Conservation (phyloP, 1,140 invertebrate species). For the Hyphantria cunea region DNA sequence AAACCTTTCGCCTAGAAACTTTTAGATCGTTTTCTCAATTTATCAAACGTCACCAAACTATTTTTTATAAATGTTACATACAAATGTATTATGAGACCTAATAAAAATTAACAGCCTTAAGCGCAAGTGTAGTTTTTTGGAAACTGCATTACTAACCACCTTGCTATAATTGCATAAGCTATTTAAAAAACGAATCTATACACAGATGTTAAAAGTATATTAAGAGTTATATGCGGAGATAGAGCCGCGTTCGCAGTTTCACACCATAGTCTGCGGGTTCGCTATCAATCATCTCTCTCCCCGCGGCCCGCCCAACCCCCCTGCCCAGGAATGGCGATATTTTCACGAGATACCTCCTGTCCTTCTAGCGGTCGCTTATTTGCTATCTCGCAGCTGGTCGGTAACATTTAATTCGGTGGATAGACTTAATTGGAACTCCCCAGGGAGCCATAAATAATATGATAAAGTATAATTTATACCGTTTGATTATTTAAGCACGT, state of each 20-base stretch:
- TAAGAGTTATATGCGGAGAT: too few relatives aligned
- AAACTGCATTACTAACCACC: too few relatives aligned
- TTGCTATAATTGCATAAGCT: too few relatives aligned
- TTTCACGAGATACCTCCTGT: conserved; percentile 31
- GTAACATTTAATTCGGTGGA: conserved; percentile 30
- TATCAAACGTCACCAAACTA: too few relatives aligned
- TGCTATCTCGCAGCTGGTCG: conserved; percentile 33
- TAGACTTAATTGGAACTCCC: conserved; percentile 29
- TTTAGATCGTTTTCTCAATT: too few relatives aligned
- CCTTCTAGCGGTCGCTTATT: conserved; percentile 19
- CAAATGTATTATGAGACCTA: too few relatives aligned
- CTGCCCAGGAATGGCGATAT: conserved; percentile 27
- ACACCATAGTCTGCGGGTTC: conserved; percentile 5
- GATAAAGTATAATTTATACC: conserved; percentile 25
- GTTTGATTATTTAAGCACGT: conserved; percentile 11
- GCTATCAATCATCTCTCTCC: conserved; percentile 34
- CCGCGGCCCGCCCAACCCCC: conserved; percentile 10
- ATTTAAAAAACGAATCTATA: too few relatives aligned
- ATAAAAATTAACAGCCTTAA: too few relatives aligned
- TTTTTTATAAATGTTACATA: too few relatives aligned
- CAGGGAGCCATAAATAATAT: conserved; percentile 25
- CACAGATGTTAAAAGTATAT: too few relatives aligned
- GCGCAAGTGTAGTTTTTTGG: too few relatives aligned
- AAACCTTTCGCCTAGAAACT: too few relatives aligned
- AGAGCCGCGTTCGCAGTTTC: conserved; percentile 3